Conservation (phyloP, 1,140 invertebrate species). For the Coptotermes formosanus region DNA sequence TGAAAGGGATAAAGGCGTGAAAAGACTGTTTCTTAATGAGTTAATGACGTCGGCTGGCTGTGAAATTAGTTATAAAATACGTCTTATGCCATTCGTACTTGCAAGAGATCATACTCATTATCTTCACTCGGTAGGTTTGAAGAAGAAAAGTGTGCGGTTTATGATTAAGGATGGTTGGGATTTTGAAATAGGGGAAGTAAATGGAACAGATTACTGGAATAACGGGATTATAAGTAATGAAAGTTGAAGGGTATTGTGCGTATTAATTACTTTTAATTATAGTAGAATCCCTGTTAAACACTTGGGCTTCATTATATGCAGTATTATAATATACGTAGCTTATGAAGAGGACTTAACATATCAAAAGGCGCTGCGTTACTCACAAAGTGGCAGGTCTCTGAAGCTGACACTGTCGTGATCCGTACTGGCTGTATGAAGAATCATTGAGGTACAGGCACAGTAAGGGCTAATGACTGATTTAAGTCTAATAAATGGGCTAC, state of each 20-base stretch:
- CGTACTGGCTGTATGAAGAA: too few relatives aligned
- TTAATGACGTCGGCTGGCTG: neutral
- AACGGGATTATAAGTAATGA: neutral
- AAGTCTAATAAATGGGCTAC: too few relatives aligned
- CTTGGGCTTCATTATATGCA: neutral
- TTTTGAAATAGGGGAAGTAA: neutral
- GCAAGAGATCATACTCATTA: neutral
- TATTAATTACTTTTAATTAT: constrained; percentile 16
- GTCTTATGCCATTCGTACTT: neutral
- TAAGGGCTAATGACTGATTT: too few relatives aligned
- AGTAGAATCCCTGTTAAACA: neutral
- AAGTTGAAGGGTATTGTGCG: neutral
- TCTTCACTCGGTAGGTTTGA: too few relatives aligned
- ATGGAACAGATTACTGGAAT: neutral
- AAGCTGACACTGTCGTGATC: too few relatives aligned
- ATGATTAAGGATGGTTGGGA: neutral
- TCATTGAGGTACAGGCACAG: too few relatives aligned
- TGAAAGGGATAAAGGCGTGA: neutral
- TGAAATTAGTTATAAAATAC: constrained; percentile 10
- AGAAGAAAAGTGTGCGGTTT: neutral
- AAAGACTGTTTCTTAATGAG: constrained; percentile 19
- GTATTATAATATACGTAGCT: neutral
- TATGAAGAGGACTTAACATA: too few relatives aligned
- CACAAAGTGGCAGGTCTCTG: too few relatives aligned
- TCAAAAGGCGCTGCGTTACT: too few relatives aligned